Conservation (phyloP, 1,140 invertebrate species). For the Calliphora vicina region DNA sequence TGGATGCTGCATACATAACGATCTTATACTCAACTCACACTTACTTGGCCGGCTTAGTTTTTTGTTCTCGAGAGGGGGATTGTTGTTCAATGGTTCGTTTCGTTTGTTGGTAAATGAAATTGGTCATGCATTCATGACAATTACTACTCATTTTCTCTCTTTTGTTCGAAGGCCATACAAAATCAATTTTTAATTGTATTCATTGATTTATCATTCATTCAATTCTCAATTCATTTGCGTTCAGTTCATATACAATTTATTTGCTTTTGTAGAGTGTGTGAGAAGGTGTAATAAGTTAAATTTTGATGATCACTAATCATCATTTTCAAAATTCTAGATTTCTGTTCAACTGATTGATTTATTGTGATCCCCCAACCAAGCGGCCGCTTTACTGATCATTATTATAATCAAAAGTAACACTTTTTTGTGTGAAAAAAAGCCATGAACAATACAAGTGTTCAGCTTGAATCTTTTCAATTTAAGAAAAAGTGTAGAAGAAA, state of each 20-base stretch:
- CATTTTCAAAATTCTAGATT: background rate
- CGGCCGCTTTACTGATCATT: background rate
- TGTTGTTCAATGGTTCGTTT: background rate
- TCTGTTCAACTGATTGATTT: background rate
- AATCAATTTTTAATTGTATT: constrained; percentile 14
- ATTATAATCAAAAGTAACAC: background rate
- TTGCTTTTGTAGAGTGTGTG: background rate
- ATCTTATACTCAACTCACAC: background rate
- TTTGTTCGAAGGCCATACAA: background rate
- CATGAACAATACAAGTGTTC: constrained; percentile 16
- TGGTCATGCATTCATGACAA: constrained; percentile 16
- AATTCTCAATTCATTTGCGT: background rate
- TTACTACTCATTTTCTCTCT: background rate
- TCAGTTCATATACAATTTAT: background rate
- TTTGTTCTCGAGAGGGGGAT: background rate
- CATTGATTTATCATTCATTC: background rate
- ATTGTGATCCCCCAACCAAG: background rate
- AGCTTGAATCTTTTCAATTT: background rate
- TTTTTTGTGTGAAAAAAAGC: background rate
- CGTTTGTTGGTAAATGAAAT: background rate
- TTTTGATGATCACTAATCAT: constrained; percentile 13
- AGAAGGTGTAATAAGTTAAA: constrained; percentile 7
- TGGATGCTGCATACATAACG: background rate
- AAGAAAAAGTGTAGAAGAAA: background rate
- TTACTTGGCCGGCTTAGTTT: background rate